Base-by-base conservation (phyloP, 2,113 vertebrate genomes). In the Toxostoma redivivum region DNA sequence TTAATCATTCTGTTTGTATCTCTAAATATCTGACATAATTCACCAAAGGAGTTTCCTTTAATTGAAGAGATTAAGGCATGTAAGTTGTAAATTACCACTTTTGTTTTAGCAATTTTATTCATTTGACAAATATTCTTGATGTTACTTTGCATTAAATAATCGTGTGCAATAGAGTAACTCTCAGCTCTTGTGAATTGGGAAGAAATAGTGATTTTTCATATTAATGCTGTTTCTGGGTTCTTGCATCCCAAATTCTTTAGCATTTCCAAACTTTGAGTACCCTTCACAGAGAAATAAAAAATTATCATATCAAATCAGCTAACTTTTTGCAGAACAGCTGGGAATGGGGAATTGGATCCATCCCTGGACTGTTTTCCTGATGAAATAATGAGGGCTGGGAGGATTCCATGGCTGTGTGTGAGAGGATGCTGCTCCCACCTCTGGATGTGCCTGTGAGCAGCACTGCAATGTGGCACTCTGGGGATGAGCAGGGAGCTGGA, bases 1-100 rank as follows among this genome's bases (percentile, higher is more conserved):
- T 91, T 96, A 96, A 93, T 97, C 85, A 88, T 96, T 97, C 96
- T 90, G 61, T 96, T 97, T 97, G 70, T 97, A 86, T 81, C 73
- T 83, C 93, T 89, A 87, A 90, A 88, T 97, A 93, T 85, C 61
- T 86, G 89, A 77, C 64, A 70, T 86, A 81, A 95, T 92, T 74
- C 93, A 90, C 82, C 76, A 42, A 85, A 82, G 76, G 92, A 57
- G 95, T 93, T 91, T 60, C 60, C 84, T 81, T 94, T 95, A 51
- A 65, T 80, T 94, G 88, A 67, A 70, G 79, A 65, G 91, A 91
- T 94, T 95, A 86, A 88, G 76, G 25, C 62, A 7, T 62, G 4
- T 16, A 92, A 78, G 67, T 48, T 31, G 18, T 60, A 85, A 92
- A 72, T 73, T 86, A 88, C 82, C 37, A 7, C 81, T 93, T 51